These are phyloP conservation scores for Conger conger DNA, from an alignment of 2,113 vertebrate genomes.

Conservation along the genomic window DNA sequence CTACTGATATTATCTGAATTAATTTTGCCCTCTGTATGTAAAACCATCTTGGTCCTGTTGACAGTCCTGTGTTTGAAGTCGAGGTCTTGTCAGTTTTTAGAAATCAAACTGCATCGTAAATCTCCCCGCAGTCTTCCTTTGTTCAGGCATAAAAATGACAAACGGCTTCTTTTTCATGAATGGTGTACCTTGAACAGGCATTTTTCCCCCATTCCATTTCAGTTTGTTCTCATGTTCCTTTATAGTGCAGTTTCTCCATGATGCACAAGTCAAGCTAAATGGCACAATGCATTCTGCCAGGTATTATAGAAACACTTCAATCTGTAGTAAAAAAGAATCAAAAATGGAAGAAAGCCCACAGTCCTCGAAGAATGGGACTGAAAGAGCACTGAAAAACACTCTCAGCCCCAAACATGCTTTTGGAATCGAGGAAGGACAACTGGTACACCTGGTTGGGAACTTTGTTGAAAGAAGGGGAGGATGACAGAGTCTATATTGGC, in stretches of 20 bases:
- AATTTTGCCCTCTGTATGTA: not conserved
- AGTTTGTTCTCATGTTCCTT: not conserved
- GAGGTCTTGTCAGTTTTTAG: not conserved
- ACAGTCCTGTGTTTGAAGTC: slow-evolving; percentile 5
- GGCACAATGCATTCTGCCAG: no score
- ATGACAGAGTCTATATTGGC: no score
- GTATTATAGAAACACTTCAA: not conserved
- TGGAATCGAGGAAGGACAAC: not conserved
- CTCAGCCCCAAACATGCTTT: not conserved
- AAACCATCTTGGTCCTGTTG: not conserved
- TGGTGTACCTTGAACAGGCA: not conserved
- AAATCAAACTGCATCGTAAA: not conserved
- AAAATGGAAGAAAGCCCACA: not conserved
- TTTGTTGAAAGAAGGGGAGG: no score
- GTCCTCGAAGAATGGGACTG: not conserved
- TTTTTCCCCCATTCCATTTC: not conserved
- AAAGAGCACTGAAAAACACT: not conserved
- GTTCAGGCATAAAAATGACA: not conserved
- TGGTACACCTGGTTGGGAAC: not conserved
- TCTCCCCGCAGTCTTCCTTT: not conserved
- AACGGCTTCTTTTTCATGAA: not conserved
- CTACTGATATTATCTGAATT: not conserved
- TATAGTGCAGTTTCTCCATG: not conserved
- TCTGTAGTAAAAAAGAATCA: not conserved
- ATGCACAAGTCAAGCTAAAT: not conserved